Conservation (phyloP, 2,113 vertebrate species). For the Poeciliopsis retropinna region DNA sequence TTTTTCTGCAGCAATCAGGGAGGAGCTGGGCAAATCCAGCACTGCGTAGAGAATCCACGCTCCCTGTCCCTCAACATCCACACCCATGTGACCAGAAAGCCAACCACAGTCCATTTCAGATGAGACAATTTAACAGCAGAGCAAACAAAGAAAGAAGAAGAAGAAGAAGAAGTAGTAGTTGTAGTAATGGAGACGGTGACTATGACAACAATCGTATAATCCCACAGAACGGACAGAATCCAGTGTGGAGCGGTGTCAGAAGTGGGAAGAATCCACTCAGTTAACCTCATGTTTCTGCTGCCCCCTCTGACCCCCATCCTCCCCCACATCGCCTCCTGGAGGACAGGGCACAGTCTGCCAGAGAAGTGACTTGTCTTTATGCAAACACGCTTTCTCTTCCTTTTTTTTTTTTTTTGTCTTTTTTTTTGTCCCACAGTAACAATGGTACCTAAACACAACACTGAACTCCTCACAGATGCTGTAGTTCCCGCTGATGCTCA, state of each 20-base stretch:
- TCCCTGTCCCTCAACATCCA: slow-evolving; percentile 69
- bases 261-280: slow-evolving; percentile 74
- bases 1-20: slow-evolving; percentile 88
- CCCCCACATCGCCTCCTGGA: slow-evolving; percentile 70
- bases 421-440: slow-evolving; percentile 69
- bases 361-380: slow-evolving; percentile 81
- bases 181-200: slow-evolving; percentile 64
- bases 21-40: slow-evolving; percentile 95
- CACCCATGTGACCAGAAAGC: slow-evolving; percentile 76
- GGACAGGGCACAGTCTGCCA: slow-evolving; percentile 78
- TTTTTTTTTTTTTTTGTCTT: slow-evolving; percentile 46
- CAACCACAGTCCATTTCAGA: slow-evolving; percentile 76
- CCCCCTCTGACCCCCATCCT: slow-evolving; percentile 50
- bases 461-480: slow-evolving; percentile 61
- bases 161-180: slow-evolving; percentile 68
- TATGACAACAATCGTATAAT: slow-evolving; percentile 56
- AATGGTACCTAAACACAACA: slow-evolving; percentile 42
- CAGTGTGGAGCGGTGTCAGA: slow-evolving; percentile 63
- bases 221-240: slow-evolving; percentile 74
- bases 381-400: slow-evolving; percentile 82
- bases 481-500: slow-evolving; percentile 64
- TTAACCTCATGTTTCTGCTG: slow-evolving; percentile 61
- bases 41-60: slow-evolving; percentile 84
- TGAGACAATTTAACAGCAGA: slow-evolving; percentile 51
- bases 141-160: slow-evolving; percentile 59